Evolutionary conservation across 2,113 vertebrate genomes (phyloP).

Genomic region (Sardina pilchardus): DNA sequence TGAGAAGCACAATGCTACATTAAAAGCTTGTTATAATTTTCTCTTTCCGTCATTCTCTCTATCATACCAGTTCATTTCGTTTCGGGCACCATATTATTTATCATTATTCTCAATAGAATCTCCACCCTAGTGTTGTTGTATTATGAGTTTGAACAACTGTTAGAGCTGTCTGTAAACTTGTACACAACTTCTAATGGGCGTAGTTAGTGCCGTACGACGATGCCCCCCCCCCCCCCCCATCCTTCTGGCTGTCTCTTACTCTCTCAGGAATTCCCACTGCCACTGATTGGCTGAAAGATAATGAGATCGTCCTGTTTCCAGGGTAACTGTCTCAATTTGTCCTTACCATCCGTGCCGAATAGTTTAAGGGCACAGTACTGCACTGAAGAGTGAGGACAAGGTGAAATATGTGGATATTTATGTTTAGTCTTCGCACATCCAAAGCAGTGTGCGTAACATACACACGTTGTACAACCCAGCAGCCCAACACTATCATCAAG

Average conservation of each 20-base stretch:
- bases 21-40: neutral
- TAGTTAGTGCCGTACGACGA: neutral
- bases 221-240: neutral
- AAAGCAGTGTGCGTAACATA: neutral
- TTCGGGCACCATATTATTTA: neutral
- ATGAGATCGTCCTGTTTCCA: constrained; percentile 35
- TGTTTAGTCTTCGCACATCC: neutral
- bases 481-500: no score
- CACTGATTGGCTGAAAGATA: constrained; percentile 27
- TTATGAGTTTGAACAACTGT: neutral
- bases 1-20: neutral
- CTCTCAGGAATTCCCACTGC: constrained; percentile 15
- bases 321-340: constrained; percentile 26
- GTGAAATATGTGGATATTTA: neutral
- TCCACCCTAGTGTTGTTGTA: neutral
- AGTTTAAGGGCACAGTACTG: constrained; percentile 21
- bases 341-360: neutral
- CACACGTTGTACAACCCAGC: no score
- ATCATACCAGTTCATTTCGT: neutral
- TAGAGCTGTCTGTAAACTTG: neutral
- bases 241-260: neutral
- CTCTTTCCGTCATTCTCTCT: no score
- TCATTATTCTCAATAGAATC: neutral
- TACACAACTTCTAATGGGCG: neutral
- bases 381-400: neutral